Evolutionary conservation across 2,113 vertebrate genomes (phyloP).

Genomic region (Steatornis caripensis): DNA sequence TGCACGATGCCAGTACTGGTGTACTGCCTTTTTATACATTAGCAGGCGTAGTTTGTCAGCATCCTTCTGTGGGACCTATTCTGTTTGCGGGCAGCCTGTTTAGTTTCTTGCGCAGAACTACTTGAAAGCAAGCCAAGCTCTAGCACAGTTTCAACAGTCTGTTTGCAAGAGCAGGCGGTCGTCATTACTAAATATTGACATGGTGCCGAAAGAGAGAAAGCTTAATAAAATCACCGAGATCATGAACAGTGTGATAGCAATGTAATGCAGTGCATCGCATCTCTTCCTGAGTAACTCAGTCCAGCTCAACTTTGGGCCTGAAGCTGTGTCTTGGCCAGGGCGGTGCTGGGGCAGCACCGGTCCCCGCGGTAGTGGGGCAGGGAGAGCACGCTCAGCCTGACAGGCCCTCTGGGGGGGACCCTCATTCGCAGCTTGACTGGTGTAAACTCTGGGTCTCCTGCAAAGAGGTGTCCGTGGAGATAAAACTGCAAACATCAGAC

Average conservation of each 20-base stretch:
- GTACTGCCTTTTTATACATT: not conserved
- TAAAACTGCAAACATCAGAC: not conserved
- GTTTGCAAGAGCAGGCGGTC: not conserved
- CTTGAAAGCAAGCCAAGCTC: not conserved
- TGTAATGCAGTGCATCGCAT: not conserved
- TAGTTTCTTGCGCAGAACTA: not conserved
- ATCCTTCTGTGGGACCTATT: not conserved
- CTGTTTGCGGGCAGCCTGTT: not conserved
- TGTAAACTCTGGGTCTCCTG: not conserved
- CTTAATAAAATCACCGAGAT: not conserved
- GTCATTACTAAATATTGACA: not conserved
- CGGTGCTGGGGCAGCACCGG: not conserved
- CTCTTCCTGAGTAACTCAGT: not conserved
- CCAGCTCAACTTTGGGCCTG: not conserved
- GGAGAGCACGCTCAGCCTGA: rapidly evolving
- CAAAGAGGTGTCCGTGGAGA: not conserved
- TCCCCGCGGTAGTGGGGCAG: rapidly evolving
- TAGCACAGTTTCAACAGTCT: not conserved
- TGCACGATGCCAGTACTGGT: not conserved
- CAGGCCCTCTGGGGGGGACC: not conserved
- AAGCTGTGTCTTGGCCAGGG: not conserved
- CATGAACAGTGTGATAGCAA: not conserved
- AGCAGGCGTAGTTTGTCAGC: not conserved
- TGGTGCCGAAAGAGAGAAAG: not conserved
- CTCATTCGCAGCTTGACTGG: rapidly evolving